Base-by-base conservation (phyloP, 2,113 vertebrate genomes). In the Gobio gobio region DNA sequence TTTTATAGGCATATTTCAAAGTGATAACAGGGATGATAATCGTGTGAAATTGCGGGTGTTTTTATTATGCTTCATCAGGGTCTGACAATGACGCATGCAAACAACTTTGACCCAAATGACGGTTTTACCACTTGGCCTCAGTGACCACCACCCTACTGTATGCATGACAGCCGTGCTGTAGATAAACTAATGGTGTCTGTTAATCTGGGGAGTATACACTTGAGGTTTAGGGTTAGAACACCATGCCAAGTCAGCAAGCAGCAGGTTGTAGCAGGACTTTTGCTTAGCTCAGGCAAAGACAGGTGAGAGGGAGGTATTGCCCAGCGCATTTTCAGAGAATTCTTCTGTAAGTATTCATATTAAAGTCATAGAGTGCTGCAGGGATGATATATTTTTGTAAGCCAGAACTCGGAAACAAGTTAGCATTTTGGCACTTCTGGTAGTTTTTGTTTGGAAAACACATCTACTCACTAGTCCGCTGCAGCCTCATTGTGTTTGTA, bases 211-310 rank as follows among this genome's bases (percentile, higher is more conserved):
- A 66, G 74, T 58, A 40, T 79, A 83, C 85, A 90, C 89, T 87
- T 90, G 91, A 90, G 90, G 90, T 94, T 94, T 91, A 91, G 85
- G 92, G 89, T 85, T 81, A 90, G 90, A 88, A 89, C 82, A 82
- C 85, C 85, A 85, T 92, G 92, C 92, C 82, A 84, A 91, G 91
- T 95, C 92, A 93, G 93, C 92, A 92, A 86, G 87, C 90, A 88
- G 78, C 92, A 78, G 90, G 92, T 92, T 87, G 16, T 75, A 88
- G 89, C 94, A 92, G 84, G 92, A 92, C 84, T 87, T 56, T 40
- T 85, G 80, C 78, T 78, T 73, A 66, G 77, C n/a, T 77, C 16
- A 82, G 5, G 58, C 33, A 47, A 47, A 81, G 47, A 82, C 82
- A 66, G 83, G 58, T 75, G 22, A 66, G 47, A 84, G 80, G 91